Evolutionary conservation across 2,797 vertebrate genomes (phyloP).

Genomic region (Paratrypauchen microcephalus): DNA sequence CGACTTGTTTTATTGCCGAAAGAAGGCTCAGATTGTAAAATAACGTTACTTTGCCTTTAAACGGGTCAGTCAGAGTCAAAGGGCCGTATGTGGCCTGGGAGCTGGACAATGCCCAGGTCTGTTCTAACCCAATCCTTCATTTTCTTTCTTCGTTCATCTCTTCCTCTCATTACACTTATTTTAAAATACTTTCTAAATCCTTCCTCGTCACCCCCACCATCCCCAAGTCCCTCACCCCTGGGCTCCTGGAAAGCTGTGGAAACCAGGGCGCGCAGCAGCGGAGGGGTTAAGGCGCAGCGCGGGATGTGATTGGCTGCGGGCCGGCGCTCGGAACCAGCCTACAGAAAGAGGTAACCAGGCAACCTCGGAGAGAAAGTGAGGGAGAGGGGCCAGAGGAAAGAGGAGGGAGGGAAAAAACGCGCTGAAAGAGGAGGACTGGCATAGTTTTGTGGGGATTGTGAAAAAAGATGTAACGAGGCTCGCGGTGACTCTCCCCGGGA

Average conservation of each 20-base stretch:
- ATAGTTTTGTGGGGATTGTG: constrained; percentile 71
- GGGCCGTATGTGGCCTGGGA: no score
- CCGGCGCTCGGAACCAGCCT: constrained; percentile 76
- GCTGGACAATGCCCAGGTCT: no score
- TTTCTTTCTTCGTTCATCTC: constrained; percentile 37
- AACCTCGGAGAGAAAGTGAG: constrained; percentile 70
- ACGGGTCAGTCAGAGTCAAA: no score
- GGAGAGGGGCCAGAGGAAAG: constrained; percentile 57
- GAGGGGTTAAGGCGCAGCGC: constrained; percentile 75
- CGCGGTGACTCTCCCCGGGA: constrained; percentile 66
- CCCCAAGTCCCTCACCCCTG: constrained; percentile 11
- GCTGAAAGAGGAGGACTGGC: constrained; percentile 75
- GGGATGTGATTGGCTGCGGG: constrained; percentile 78
- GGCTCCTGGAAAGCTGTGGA: constrained; percentile 68
- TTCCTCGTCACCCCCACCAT: constrained; percentile 15
- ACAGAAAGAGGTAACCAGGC: constrained; percentile 79
- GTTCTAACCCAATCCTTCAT: constrained; percentile 20
- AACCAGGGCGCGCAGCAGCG: constrained; percentile 76
- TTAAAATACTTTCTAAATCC: constrained; percentile 43
- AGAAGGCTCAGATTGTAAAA: no score
- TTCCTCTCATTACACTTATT: constrained; percentile 36
- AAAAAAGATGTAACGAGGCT: constrained; percentile 77
- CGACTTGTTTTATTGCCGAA: no score
- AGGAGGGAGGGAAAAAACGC: constrained; percentile 51
- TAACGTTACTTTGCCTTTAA: no score